Base-by-base conservation (phyloP, 2,888 invertebrate species). In the Clostera curtula region DNA sequence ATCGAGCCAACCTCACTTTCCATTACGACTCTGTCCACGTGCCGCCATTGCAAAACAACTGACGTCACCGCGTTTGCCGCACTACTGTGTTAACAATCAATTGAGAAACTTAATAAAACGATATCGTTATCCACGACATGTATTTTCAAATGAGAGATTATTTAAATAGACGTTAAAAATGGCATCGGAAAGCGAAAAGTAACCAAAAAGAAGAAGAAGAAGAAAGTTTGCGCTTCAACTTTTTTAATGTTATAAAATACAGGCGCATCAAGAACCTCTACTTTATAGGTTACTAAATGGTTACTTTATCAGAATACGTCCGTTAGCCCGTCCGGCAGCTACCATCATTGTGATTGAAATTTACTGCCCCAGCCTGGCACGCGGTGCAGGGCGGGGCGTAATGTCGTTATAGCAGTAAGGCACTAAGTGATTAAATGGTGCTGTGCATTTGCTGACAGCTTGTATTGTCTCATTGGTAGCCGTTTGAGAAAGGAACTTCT, bases 271-370 rank as follows among this genome's bases (percentile, higher is more conserved):
- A 18, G 8, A 18, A 18, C 6, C 4, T n/a, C 6, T 5, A 18
- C 18, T n/a, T n/a, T 7, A 18, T 4, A 5, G 8, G 8, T 18
- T 3, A 18, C 24, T 16, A 12, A 14, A 10, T 8, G 18, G 12
- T 4, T 7, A 5, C 11, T 16, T 14, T 2, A 1, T 18, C 59
- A 61, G 62, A 77, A 75, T 80, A 64, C 7, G 4, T 21, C 56
- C 24, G 30, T 25, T 23, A 19, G 27, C 38, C 43, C 59, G 74
- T 73, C 75, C 75, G 71, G 74, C 64, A 59, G 67, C 66, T 71
- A 68, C 60, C 57, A 71, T 74, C 61, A 65, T 73, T 77, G 69
- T 77, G 76, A 80, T 79, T 76, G 72, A 77, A 76, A 82, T 82
- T 74, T 82, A 82, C 63, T 63, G 65, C 68, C 55, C 49, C 49